Conservation (phyloP, 2,113 vertebrate genomes). For the Shinisaurus crocodilurus region DNA sequence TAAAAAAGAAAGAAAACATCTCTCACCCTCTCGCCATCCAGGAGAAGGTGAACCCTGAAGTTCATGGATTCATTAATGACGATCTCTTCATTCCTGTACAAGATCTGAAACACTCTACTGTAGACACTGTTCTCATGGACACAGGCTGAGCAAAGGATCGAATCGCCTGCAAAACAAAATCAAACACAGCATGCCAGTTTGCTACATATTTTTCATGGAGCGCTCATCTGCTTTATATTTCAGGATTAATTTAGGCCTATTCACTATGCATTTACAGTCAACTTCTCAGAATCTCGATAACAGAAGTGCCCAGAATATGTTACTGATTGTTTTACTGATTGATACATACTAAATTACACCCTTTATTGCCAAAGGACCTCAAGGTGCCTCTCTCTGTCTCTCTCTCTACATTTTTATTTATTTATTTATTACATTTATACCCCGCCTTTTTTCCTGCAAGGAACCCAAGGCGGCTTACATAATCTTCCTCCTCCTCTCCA, state of each 20-base stretch:
- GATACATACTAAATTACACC: too few relatives aligned
- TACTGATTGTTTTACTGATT: neutral
- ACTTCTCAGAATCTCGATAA: constrained; percentile 31
- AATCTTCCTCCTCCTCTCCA: too few relatives aligned
- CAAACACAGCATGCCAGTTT: constrained; percentile 39
- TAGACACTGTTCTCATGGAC: constrained; percentile 85
- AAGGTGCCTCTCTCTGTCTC: too few relatives aligned
- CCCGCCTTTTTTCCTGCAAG: too few relatives aligned
- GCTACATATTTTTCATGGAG: constrained; percentile 22
- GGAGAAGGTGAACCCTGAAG: constrained; percentile 92
- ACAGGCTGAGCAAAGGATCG: constrained; percentile 74
- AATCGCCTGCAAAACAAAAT: constrained; percentile 72
- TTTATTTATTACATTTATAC: too few relatives aligned
- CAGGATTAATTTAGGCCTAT: neutral
- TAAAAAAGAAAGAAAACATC: neutral
- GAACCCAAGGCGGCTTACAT: too few relatives aligned
- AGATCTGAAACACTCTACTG: constrained; percentile 94
- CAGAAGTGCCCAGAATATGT: neutral
- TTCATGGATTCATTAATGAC: constrained; percentile 86
- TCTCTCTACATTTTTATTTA: too few relatives aligned
- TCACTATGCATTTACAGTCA: constrained; percentile 14
- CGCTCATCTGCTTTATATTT: neutral
- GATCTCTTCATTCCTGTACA: constrained; percentile 96
- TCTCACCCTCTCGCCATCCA: constrained; percentile 94
- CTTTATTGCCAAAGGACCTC: too few relatives aligned